Evolutionary conservation across 2,797 vertebrate species (phyloP).

Genomic region (Cossypha heuglini): DNA sequence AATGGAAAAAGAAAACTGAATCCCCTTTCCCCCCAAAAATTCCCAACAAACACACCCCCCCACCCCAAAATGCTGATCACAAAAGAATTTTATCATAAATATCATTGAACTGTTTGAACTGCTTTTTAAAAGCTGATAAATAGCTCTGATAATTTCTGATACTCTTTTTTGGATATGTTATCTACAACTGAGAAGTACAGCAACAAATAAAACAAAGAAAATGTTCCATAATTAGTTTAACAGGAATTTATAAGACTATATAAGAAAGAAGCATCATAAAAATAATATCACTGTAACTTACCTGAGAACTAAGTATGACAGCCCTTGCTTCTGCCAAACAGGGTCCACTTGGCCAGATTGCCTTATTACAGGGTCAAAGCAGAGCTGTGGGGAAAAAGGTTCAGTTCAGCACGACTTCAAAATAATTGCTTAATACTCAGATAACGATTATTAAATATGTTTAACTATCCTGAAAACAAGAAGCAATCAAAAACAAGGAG

Average conservation of each 20-base stretch:
- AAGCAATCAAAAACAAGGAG: neutral
- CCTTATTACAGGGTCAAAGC: neutral
- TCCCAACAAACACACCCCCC: rapidly evolving
- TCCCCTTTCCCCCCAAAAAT: neutral
- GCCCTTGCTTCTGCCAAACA: neutral
- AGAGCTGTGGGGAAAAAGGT: neutral
- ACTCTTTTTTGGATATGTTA: neutral
- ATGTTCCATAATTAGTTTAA: neutral
- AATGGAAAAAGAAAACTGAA: no score
- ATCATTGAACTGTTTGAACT: rapidly evolving
- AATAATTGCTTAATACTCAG: neutral
- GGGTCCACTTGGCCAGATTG: neutral
- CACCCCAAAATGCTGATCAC: neutral
- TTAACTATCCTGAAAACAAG: neutral
- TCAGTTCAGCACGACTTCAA: neutral
- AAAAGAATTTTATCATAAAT: neutral
- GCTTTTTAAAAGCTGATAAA: neutral
- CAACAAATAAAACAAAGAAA: neutral
- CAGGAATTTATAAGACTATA: neutral
- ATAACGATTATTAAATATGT: neutral
- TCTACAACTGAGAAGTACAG: neutral
- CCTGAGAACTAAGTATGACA: neutral
- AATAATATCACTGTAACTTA: neutral
- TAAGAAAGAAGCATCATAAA: neutral
- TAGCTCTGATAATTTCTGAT: neutral